Conservation (phyloP, 2,113 vertebrate genomes). For the Catagonus wagneri region DNA sequence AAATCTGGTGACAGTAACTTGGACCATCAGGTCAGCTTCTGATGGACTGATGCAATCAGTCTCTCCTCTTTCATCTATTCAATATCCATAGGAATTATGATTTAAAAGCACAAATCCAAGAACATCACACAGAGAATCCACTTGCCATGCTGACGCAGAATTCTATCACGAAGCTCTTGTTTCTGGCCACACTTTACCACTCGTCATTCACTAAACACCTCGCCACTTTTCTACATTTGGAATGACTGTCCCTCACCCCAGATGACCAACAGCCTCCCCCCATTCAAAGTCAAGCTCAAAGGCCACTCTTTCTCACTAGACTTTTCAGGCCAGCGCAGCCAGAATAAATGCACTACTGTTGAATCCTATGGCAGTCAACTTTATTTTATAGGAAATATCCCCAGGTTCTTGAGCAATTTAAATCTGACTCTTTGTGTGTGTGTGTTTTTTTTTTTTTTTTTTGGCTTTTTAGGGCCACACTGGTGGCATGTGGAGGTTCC, state of each 20-base stretch:
- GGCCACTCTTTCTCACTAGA: background rate
- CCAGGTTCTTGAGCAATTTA: background rate
- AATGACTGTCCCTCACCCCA: background rate
- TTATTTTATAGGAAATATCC: background rate
- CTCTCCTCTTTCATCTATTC: background rate
- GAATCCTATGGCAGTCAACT: background rate
- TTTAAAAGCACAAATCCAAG: background rate
- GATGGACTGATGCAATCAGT: background rate
- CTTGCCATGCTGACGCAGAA: background rate
- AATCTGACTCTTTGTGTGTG: conserved; percentile 3
- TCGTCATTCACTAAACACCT: fast-evolving
- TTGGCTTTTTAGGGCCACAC: too few species aligned
- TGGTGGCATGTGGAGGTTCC: too few species aligned
- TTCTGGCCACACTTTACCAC: background rate
- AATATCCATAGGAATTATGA: background rate
- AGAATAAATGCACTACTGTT: background rate
- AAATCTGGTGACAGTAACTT: background rate
- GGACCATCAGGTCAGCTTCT: background rate
- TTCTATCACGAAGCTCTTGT: fast-evolving
- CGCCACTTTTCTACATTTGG: background rate
- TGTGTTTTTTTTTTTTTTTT: too few species aligned
- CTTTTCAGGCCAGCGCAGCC: background rate
- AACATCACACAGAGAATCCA: fast-evolving
- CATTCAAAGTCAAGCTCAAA: background rate
- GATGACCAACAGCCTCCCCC: background rate